Evolutionary conservation across 1,140 invertebrate species (phyloP), one percentile per base, ranked within the genome.

Genomic region (Drosophila funebris): DNA sequence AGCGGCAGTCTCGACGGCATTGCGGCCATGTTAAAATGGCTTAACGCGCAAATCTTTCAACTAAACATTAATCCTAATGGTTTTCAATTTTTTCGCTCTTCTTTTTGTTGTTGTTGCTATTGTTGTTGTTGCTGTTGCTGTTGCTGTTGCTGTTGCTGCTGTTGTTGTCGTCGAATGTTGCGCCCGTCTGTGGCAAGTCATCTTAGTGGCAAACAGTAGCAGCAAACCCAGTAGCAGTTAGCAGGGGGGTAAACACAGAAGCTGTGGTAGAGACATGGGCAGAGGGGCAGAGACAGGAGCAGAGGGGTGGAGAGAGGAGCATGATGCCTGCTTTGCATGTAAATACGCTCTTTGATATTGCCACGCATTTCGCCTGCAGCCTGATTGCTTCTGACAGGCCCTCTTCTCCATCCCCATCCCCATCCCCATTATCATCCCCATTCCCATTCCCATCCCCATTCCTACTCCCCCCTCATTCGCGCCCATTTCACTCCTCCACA

Each of bases 11-110:
- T 52, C 48, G 41, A 14, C 61, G 36, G 50, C 67, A 64, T 70
- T 78, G 81, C 69, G 79, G 78, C 83, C 78, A 87, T 83, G 82
- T 88, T 76, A 82, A 87, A 87, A 87, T 87, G 82, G 82, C 82
- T 87, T 87, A 87, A 88, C 82, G 83, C 83, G 83, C 75, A 87
- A 87, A 87, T 87, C 83, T 87, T 87, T 88, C 83, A 87, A 87
- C 82, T 87, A 87, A 87, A 87, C 83, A 87, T 87, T 87, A 87
- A 87, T 87, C 82, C 82, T 87, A 87, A 87, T 87, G 82, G 82
- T 88, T 87, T 87, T 87, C 82, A 88, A 87, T 87, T 87, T 87
- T 87, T 71, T 73, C 31, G 54, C 48, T 57, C 33, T 22, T 13
- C 31, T 31, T 41, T 13, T 36, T 46, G 22, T n/a, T 18, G 7